Evolutionary conservation across 2,113 vertebrate species (phyloP), one percentile per base, ranked within the genome.

Genomic region (Zapornia atra): DNA sequence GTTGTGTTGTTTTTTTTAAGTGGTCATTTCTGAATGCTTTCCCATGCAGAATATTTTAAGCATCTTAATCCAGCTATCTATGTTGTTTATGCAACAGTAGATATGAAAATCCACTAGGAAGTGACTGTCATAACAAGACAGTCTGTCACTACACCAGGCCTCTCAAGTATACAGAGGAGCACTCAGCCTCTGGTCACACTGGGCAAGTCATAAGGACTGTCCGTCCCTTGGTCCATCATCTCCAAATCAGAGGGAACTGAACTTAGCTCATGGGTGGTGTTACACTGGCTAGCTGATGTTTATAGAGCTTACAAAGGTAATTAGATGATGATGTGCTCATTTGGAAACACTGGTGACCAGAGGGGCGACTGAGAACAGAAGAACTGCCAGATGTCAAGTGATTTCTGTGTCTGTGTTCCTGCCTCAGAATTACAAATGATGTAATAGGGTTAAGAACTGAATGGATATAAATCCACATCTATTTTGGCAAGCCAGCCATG

Each of bases 91-190:
- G 28, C 36, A 90, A 82, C 26, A 65, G 48, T 3, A 61, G 20
- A 72, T 69, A 8, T 72, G 28, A 48, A 83, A 80, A 72, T 48
- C 33, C 57, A 4, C 12, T 11, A 22, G 28, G 68, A 91, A 93
- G 34, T 48, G 61, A 72, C 48, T 31, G 46, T 76, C 28, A 7
- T 19, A 79, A 38, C 21, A 8, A 63, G 33, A 15, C 19, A 38
- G 38, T 12, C 44, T 1, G 1, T 36, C 50, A 12, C 19, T 7
- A 24, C 12, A 24, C 25, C 44, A 72, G 44, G 20, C 51, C 11
- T 36, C 65, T 63, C 38, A 79, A 25, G 24, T 11, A 51, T 31
- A 1, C 0, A 0, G 20, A 60, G 40, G n/a, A 64, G 10, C 13
- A 70, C 7, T 46, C 18, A 6, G 5, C 46, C 36, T 65, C 64